Base-by-base conservation (phyloP, 2,888 invertebrate genomes). In the Himalopsyche tibetana region DNA sequence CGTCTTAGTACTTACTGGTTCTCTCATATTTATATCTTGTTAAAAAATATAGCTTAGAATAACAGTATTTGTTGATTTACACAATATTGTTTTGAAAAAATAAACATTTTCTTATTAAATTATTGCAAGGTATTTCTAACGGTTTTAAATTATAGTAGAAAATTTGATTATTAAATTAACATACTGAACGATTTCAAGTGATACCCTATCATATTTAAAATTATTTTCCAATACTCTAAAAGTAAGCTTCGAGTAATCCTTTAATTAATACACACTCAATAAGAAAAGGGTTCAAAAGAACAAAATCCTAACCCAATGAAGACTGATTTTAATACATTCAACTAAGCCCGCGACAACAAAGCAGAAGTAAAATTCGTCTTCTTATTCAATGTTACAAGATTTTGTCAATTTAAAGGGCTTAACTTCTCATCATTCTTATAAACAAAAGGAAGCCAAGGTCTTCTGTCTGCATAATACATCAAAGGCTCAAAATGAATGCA, bases 401-500 rank as follows among this genome's bases (percentile, higher is more conserved):
- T 63, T 63, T 63, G 63, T 63, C 63, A 63, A 19, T 63, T 63
- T 63, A 63, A 63, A 63, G 63, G 19, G 63, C 63, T 63, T 63
- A 63, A 63, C 12, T 63, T 63, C 63, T 63, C 42, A 38, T 42
- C 38, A 80, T 80, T 80, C 51, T 79, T 40, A 83, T 74, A 79
- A 74, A 83, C 74, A 79, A 84, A 84, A 36, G 80, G n/a, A 55
- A 55, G 40, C 55, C 79, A 40, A 56, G 83, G 51, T 83, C 55
- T 83, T 19, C 42, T 11, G 56, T 51, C 63, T 86, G 80, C 84
- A 85, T 85, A 87, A 85, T 83, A 85, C 83, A 82, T 87, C 87
- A 85, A 85, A 85, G 82, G 55, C 80, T 40, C 74, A 36, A 81
- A 82, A 87, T 85, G 83, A 85, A 81, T 87, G 87, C 87, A 83